These are phyloP conservation scores for Melipona quadrifasciata DNA, from an alignment of 1,140 invertebrate species.

Conservation along the genomic window DNA sequence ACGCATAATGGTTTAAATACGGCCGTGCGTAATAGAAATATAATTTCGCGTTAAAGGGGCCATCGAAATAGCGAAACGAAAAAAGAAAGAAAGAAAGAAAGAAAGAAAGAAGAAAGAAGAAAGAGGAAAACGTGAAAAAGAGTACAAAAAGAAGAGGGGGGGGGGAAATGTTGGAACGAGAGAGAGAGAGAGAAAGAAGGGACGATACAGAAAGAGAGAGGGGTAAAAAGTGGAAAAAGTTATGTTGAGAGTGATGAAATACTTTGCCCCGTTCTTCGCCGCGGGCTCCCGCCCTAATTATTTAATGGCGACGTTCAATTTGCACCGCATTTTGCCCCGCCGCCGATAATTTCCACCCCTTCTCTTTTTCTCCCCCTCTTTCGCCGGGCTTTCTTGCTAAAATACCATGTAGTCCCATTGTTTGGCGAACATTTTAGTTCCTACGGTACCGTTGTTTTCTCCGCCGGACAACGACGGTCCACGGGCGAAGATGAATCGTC, in stretches of 20 bases:
- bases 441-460: neutral
- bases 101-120: neutral
- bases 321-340: constrained; percentile 53
- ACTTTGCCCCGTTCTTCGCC: constrained; percentile 35
- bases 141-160: neutral
- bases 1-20: constrained; percentile 69
- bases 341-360: constrained; percentile 11
- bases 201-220: neutral
- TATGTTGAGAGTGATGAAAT: constrained; percentile 38
- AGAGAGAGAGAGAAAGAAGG: neutral
- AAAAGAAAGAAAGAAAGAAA: neutral
- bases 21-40: constrained; percentile 68
- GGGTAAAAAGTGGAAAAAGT: constrained; percentile 14
- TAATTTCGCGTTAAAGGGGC: constrained; percentile 63
- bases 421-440: constrained; percentile 15
- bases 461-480: neutral
- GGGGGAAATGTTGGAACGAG: neutral
- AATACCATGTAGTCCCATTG: constrained; percentile 20
- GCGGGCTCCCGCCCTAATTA: constrained; percentile 56
- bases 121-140: constrained; percentile 1
- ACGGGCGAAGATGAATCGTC: constrained; percentile 11
- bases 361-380: neutral
- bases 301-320: constrained; percentile 68
- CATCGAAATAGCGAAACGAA: constrained; percentile 17
- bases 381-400: neutral